Evolutionary conservation across 2,113 vertebrate genomes (phyloP).

Genomic region (Mus pahari): DNA sequence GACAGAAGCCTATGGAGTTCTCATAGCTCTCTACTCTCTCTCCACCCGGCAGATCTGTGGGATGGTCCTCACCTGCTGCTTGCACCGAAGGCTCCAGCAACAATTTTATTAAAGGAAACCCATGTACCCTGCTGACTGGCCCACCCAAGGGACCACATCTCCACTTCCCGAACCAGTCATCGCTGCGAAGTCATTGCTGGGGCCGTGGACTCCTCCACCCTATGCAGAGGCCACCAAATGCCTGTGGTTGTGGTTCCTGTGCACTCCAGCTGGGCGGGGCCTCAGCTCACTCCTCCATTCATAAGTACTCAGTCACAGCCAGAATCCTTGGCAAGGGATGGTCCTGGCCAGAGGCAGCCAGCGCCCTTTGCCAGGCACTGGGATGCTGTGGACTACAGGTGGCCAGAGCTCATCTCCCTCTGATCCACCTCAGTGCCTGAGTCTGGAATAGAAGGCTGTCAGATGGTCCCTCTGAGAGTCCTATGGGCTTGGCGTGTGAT

Average conservation of each 20-base stretch:
- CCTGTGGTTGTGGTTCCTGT: background rate
- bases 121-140: background rate
- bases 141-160: background rate
- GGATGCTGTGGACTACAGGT: rapidly evolving
- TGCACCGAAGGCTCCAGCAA: constrained; percentile 88
- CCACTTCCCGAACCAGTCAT: background rate
- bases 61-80: constrained; percentile 90
- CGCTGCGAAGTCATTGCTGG: background rate
- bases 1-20: rapidly evolving
- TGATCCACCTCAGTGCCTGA: background rate
- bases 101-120: constrained; percentile 84
- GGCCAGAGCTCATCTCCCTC: background rate
- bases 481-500: rapidly evolving
- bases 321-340: background rate
- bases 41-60: constrained; percentile 87
- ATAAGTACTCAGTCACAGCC: background rate
- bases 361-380: background rate
- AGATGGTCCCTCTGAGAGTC: background rate
- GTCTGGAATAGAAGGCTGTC: background rate
- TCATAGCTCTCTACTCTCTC: background rate
- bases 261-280: background rate
- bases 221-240: background rate
- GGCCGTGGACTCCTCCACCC: background rate
- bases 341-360: background rate
- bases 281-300: background rate